phyloP scores from a whole-genome alignment of 2,113 vertebrate genomes.

The Tetraodon nigroviridis region DNA sequence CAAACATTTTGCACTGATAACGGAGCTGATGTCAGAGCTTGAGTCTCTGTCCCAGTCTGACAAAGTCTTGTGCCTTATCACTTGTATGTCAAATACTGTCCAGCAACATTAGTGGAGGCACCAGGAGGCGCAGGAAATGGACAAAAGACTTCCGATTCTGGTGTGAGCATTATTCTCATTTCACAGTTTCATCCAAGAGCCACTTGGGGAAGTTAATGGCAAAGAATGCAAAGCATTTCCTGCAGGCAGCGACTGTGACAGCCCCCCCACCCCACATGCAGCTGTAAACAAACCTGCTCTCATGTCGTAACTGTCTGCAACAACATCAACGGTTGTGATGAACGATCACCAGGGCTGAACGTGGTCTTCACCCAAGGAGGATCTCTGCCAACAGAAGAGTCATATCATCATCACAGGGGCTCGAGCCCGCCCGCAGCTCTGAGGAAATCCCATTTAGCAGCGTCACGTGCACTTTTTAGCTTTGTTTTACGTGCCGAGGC shows the following conservation, averaged over 20 bases:
- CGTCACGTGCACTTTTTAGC: too few relatives aligned
- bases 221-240: neutral
- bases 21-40: neutral
- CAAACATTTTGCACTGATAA: neutral
- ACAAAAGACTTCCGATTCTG: conserved; percentile 1
- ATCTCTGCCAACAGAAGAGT: neutral
- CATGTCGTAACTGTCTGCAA: neutral
- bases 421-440: neutral
- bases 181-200: neutral
- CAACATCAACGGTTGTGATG: neutral
- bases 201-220: neutral
- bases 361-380: neutral
- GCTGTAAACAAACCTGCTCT: conserved; percentile 3
- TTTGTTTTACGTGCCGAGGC: too few relatives aligned
- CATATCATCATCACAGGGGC: neutral
- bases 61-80: conserved; percentile 23
- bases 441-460: too few relatives aligned
- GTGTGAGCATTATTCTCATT: neutral
- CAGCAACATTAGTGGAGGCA: neutral
- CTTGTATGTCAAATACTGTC: conserved; percentile 18
- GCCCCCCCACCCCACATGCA: neutral
- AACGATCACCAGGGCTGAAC: neutral
- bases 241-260: neutral
- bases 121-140: conserved; percentile 2
- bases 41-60: conserved; percentile 13